These are phyloP conservation scores for Ceuthmochares aereus DNA, from an alignment of 2,113 vertebrate species.

Conservation along the genomic window DNA sequence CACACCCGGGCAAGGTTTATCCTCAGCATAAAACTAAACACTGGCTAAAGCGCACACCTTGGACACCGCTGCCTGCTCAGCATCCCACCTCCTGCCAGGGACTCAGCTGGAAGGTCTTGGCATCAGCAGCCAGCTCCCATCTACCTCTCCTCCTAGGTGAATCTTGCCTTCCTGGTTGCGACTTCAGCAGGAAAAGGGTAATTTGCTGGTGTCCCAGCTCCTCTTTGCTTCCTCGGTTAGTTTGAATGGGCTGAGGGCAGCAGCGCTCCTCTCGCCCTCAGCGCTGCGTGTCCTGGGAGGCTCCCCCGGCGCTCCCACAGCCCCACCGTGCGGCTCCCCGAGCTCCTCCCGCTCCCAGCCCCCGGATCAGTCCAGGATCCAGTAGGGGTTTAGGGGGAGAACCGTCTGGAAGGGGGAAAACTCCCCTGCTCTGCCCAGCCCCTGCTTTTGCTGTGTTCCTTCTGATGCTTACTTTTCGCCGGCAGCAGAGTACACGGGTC, in stretches of 20 bases:
- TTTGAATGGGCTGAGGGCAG: background rate
- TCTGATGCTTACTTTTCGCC: background rate
- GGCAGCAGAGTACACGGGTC: background rate
- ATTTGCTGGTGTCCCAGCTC: accelerated
- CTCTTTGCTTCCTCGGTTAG: background rate
- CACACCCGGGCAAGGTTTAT: background rate
- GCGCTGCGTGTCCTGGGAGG: too few relatives aligned
- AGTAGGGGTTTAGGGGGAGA: accelerated
- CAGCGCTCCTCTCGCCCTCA: too few relatives aligned
- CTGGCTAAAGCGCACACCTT: accelerated
- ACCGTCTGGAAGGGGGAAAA: background rate
- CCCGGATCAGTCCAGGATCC: background rate
- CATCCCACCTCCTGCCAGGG: background rate
- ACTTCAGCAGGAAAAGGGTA: background rate
- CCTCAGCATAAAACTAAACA: accelerated
- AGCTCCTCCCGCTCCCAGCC: background rate
- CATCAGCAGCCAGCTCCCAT: background rate
- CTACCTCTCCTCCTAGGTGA: background rate
- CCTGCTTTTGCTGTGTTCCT: background rate
- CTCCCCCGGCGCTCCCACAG: background rate
- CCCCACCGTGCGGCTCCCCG: background rate
- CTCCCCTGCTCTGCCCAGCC: background rate
- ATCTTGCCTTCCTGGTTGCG: background rate
- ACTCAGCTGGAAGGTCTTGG: background rate
- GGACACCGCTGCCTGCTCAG: background rate